Percentiles rank a stretch among this genome's conserved stretches.
These are phyloP conservation scores for Pristiophorus japonicus DNA, from an alignment of 2,113 vertebrate species.

Conservation along the genomic window DNA sequence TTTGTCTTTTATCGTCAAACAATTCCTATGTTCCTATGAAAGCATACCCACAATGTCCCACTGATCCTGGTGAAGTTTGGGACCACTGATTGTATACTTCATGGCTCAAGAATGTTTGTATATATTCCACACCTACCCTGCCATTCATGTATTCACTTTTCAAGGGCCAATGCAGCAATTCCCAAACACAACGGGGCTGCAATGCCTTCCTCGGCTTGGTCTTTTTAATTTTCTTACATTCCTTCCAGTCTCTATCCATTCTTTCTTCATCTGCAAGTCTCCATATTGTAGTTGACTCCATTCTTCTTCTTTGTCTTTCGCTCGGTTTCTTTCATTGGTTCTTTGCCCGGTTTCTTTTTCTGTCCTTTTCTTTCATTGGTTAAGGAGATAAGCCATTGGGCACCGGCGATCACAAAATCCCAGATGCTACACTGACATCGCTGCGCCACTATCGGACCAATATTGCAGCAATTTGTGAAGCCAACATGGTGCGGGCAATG, in stretches of 20 bases:
- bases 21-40: not conserved
- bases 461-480: not conserved
- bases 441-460: not conserved
- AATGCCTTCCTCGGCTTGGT: not conserved
- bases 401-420: not conserved
- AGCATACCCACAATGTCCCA: not conserved
- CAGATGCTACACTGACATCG: not conserved
- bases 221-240: not conserved
- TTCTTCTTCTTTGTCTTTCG: not conserved
- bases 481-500: not conserved
- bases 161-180: not conserved
- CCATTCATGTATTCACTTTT: not conserved
- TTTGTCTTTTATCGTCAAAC: not conserved
- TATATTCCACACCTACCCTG: not conserved
- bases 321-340: not conserved
- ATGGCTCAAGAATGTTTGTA: not conserved
- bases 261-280: not conserved
- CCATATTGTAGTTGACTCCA: not conserved
- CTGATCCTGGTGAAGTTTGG: not conserved
- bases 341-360: too few species aligned
- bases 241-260: not conserved
- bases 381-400: not conserved
- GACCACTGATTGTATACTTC: not conserved
- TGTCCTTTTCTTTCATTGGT: not conserved
- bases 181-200: not conserved